These are phyloP conservation scores for Globodera rostochiensis DNA, from an alignment of 1,140 invertebrate genomes.

Conservation along the genomic window DNA sequence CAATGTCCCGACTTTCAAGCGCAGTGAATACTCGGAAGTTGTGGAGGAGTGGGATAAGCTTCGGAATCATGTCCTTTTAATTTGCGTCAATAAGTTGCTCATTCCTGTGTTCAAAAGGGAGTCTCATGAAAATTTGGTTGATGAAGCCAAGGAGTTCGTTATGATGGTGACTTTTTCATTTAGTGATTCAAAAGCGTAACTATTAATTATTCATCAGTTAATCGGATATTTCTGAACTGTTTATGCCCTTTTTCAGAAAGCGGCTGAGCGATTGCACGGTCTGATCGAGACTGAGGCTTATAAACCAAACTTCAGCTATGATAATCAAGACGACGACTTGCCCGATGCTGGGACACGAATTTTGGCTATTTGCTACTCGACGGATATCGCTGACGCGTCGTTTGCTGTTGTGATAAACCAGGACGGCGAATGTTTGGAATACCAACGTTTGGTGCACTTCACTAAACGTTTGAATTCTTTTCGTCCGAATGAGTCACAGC, in stretches of 20 bases:
- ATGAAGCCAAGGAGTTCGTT: conserved; percentile 87
- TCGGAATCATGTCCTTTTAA: conserved; percentile 81
- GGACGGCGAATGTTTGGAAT: conserved; percentile 85
- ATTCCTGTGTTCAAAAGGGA: conserved; percentile 87
- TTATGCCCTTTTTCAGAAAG: conserved; percentile 36
- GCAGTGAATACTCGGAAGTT: conserved; percentile 46
- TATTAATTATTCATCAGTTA: neutral
- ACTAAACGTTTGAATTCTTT: conserved; percentile 80
- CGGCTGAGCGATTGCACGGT: conserved; percentile 16
- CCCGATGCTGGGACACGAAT: conserved; percentile 84
- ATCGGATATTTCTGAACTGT: neutral
- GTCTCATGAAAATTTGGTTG: conserved; percentile 77
- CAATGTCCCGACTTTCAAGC: conserved; percentile 28
- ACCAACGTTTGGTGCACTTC: conserved; percentile 81
- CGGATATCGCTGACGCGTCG: conserved; percentile 81
- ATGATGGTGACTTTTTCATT: conserved; percentile 69
- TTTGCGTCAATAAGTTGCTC: conserved; percentile 83
- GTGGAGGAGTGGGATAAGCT: conserved; percentile 95
- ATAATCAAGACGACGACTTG: conserved; percentile 73
- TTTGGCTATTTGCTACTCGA: conserved; percentile 83
- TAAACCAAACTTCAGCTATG: conserved; percentile 48
- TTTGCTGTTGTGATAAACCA: conserved; percentile 83
- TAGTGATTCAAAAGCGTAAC: neutral
- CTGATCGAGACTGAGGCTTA: conserved; percentile 32
- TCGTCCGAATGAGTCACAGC: conserved; percentile 74